Conservation (phyloP, 37 sponge, comb jelly and placozoan genomes). For the Oopsacas minuta region DNA sequence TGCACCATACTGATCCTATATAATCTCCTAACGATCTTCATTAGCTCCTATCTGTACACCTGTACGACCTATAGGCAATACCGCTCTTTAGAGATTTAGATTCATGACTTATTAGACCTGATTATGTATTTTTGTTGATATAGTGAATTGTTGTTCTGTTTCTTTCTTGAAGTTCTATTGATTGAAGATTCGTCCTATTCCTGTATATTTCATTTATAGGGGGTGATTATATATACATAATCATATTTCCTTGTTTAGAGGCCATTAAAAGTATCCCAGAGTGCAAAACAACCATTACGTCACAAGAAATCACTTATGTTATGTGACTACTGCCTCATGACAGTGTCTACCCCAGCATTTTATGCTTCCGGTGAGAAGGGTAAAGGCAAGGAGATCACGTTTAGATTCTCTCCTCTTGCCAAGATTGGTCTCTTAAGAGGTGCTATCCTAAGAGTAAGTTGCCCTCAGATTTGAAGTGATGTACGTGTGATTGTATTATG, state of each 20-base stretch:
- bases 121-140: constrained; percentile 20
- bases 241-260: too few species aligned
- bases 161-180: neutral
- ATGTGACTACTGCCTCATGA: constrained; percentile 17
- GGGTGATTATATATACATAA: too few species aligned
- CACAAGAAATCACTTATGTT: neutral
- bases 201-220: too few species aligned
- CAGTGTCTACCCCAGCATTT: neutral
- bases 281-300: neutral
- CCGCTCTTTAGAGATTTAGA: constrained; percentile 12
- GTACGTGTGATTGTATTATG: neutral
- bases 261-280: too few species aligned
- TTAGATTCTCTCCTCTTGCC: constrained; percentile 63
- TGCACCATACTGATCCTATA: neutral
- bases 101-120: neutral
- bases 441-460: constrained; percentile 55
- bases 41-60: neutral
- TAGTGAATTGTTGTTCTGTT: constrained; percentile 19
- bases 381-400: constrained; percentile 43
- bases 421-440: constrained; percentile 57
- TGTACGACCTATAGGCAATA: neutral
- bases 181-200: constrained; percentile 3
- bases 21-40: neutral
- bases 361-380: constrained; percentile 26
- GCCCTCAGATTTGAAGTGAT: neutral